phyloP scores from a whole-genome alignment of 2,888 invertebrate species.

The Aleiodes alternator region DNA sequence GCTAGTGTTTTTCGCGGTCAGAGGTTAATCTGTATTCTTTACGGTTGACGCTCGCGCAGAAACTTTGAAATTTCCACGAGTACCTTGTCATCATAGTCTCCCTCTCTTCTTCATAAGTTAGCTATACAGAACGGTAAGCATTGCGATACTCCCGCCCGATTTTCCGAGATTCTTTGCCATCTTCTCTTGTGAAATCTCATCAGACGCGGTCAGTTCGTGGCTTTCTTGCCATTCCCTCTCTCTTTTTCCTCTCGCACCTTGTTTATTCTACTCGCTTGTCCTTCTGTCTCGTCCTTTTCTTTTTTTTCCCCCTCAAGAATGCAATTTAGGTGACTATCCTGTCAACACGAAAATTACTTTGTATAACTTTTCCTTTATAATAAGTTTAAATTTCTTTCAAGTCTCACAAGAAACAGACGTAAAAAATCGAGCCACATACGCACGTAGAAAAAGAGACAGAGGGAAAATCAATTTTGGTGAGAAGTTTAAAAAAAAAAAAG shows the following conservation, averaged over 20 bases:
- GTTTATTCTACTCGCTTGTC: not conserved
- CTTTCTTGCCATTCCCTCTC: slow-evolving; percentile 35
- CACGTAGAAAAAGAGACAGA: not conserved
- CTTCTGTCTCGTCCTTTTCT: slow-evolving; percentile 33
- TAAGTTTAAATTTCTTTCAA: slow-evolving; percentile 1
- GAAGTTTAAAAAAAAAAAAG: slow-evolving; percentile 45
- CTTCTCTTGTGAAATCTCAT: slow-evolving; percentile 52
- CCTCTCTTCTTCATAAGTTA: not conserved
- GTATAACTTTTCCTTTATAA: slow-evolving; percentile 18
- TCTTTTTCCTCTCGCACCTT: not conserved
- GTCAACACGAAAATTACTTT: slow-evolving; percentile 25
- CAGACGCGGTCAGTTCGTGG: slow-evolving; percentile 55
- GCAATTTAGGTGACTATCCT: slow-evolving; percentile 47
- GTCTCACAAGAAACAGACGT: not conserved
- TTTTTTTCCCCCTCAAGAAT: slow-evolving; percentile 47
- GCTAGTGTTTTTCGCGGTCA: slow-evolving; percentile 55
- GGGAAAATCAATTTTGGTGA: slow-evolving; percentile 67
- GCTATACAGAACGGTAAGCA: not conserved
- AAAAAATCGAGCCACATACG: not conserved
- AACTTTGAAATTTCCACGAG: slow-evolving; percentile 55
- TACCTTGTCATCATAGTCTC: slow-evolving; percentile 21
- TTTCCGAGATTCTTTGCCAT: slow-evolving; percentile 46
- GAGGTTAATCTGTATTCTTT: slow-evolving; percentile 68
- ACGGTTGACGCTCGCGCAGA: slow-evolving; percentile 58
- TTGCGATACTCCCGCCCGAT: slow-evolving; percentile 37